Percentiles rank a stretch among this genome's conserved stretches.
Evolutionary conservation across 2,888 invertebrate species (phyloP).

Genomic region (Eilema caniola): DNA sequence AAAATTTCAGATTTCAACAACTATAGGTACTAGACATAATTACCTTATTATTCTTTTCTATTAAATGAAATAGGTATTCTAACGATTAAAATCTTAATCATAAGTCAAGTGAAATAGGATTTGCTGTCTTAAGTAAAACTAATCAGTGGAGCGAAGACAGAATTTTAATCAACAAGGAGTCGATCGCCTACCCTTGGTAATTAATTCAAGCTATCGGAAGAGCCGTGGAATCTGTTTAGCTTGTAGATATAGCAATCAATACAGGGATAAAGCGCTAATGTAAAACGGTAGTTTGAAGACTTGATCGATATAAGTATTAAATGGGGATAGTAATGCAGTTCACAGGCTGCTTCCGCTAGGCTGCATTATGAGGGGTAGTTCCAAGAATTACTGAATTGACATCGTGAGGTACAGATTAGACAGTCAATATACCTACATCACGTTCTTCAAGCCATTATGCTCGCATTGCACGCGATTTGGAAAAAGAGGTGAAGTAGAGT

Average conservation of each 20-base stretch:
- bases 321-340: background rate
- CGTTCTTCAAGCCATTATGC: no score
- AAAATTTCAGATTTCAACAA: background rate
- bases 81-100: conserved; percentile 5
- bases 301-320: background rate
- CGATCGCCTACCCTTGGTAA: conserved; percentile 56
- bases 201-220: conserved; percentile 56
- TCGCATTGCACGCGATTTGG: no score
- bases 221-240: conserved; percentile 29
- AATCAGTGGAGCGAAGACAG: conserved; percentile 62
- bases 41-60: background rate
- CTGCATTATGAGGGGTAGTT: background rate
- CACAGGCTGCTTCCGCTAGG: background rate
- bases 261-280: conserved; percentile 13
- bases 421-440: no score
- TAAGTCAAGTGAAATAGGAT: conserved; percentile 40
- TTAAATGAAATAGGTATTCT: background rate
- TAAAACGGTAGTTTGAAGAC: background rate
- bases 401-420: no score
- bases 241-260: conserved; percentile 27
- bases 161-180: conserved; percentile 68
- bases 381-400: no score
- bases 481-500: no score
- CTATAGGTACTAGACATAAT: no score
- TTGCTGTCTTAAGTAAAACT: conserved; percentile 64